phyloP scores from a whole-genome alignment of 2,888 invertebrate genomes.

The Argyresthia goedartella region DNA sequence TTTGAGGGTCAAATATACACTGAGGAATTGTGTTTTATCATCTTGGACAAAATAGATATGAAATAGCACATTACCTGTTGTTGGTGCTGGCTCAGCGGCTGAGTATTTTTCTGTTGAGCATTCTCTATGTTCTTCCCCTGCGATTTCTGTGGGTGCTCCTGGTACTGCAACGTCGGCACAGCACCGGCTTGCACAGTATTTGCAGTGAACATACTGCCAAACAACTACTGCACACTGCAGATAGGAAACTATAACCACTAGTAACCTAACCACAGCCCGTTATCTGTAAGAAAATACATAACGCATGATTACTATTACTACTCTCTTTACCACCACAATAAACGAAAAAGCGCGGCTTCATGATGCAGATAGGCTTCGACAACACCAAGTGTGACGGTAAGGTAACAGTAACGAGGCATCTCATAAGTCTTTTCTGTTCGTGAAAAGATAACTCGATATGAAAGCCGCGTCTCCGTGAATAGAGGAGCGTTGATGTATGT shows the following conservation, averaged over 20 bases:
- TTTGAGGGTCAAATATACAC: no score
- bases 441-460: slow-evolving; percentile 64
- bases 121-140: slow-evolving; percentile 74
- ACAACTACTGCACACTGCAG: no score
- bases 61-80: slow-evolving; percentile 23
- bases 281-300: not conserved
- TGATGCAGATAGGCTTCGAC: slow-evolving; percentile 37
- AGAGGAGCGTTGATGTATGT: slow-evolving; percentile 59
- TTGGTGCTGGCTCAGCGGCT: slow-evolving; percentile 47
- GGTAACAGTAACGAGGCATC: slow-evolving; percentile 67
- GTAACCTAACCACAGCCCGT: not conserved
- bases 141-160: slow-evolving; percentile 74
- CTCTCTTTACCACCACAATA: slow-evolving; percentile 10
- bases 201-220: slow-evolving; percentile 68
- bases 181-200: slow-evolving; percentile 71
- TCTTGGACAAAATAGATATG: not conserved
- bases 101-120: slow-evolving; percentile 72
- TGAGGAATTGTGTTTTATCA: not conserved
- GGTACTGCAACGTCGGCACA: slow-evolving; percentile 76
- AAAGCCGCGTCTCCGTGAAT: slow-evolving; percentile 51
- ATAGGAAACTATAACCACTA: not conserved
- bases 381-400: slow-evolving; percentile 63
- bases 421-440: slow-evolving; percentile 64
- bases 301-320: not conserved
- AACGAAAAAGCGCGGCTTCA: slow-evolving; percentile 49